Base-by-base conservation (phyloP, 2,113 vertebrate genomes). In the Apeltes quadracus region DNA sequence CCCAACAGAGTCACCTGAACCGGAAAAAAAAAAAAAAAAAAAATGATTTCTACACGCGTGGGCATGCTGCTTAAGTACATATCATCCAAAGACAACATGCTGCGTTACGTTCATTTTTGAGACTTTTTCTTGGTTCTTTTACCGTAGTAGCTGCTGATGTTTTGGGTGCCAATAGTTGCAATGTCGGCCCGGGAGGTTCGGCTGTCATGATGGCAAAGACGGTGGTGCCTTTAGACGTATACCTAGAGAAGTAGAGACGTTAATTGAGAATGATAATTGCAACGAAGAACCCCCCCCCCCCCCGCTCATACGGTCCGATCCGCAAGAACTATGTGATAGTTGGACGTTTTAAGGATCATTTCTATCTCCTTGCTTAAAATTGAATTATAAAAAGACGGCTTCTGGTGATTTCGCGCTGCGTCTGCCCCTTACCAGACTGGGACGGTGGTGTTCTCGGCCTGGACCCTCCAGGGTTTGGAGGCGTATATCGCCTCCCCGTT, bases 401-500 rank as follows among this genome's bases (percentile, higher is more conserved):
- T 48, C 6, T 54, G 0, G 0, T 25, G 16, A 56, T 55, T 20
- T 11, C 25, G 53, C 11, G 25, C 14, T 34, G 12, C 5, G 3
- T 44, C 43, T 6, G 13, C 5, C 22, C 56, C 94, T 93, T 84
- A 99, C 98, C 97, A 97, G 12, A 96, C 53, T 0, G 69, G 78
- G 2, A 87, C 64, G 2, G 89, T 91, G 43, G 69, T 39, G 82
- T 95, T 97, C 63, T 98, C 97, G 2, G 16, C 7, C 73, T 97
- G 97, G 7, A 95, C 89, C 69, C 95, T 93, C 97, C 98, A 99
- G 0, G 96, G 96, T 67, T 86, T 94, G 0, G 95, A 94, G 29
- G 90, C 90, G 39, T 98, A 99, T 79, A 99, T 96, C 0, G 97
- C 96, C 74, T 98, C 96, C 9, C 97, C 97, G 0, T 95, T 98